Evolutionary conservation across 2,113 vertebrate species (phyloP).

Genomic region (Gila orcuttii): DNA sequence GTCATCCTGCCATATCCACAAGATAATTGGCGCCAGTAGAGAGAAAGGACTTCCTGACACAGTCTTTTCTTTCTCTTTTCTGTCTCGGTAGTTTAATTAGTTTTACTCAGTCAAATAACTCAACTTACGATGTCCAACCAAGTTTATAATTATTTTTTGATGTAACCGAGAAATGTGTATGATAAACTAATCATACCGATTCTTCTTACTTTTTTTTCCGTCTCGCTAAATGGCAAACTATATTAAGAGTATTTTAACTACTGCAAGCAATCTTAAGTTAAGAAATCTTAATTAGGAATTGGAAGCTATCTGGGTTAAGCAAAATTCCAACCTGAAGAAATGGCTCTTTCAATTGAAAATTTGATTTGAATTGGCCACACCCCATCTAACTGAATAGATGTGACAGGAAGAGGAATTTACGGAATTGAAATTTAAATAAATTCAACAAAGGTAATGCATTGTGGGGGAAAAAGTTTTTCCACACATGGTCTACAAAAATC

Average conservation of each 20-base stretch:
- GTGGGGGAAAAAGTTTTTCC: too few relatives aligned
- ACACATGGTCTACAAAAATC: too few relatives aligned
- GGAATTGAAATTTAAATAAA: neutral
- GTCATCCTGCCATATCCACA: conserved; percentile 66
- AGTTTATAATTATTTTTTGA: conserved; percentile 44
- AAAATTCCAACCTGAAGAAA: too few relatives aligned
- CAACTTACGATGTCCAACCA: conserved; percentile 35
- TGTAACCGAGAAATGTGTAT: conserved; percentile 34
- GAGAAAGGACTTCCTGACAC: conserved; percentile 59
- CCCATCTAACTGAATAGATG: too few relatives aligned
- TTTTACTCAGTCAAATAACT: conserved; percentile 44
- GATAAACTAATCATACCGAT: conserved; percentile 8
- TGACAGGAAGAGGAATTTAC: too few relatives aligned
- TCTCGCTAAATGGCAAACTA: too few relatives aligned
- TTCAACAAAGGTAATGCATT: too few relatives aligned
- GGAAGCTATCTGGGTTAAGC: neutral
- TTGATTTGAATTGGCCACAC: too few relatives aligned
- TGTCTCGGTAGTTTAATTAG: conserved; percentile 36
- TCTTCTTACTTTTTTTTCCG: neutral
- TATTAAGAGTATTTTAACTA: neutral
- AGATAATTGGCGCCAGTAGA: conserved; percentile 75
- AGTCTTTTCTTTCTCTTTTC: conserved; percentile 9
- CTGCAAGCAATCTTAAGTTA: neutral
- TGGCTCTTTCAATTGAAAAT: too few relatives aligned
- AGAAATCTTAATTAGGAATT: neutral